A percentile compares a stretch with the other conserved stretches of the same genome.
These are phyloP conservation scores for Invenusta paracnida DNA, from an alignment of 2,888 invertebrate genomes.

Conservation along the genomic window DNA sequence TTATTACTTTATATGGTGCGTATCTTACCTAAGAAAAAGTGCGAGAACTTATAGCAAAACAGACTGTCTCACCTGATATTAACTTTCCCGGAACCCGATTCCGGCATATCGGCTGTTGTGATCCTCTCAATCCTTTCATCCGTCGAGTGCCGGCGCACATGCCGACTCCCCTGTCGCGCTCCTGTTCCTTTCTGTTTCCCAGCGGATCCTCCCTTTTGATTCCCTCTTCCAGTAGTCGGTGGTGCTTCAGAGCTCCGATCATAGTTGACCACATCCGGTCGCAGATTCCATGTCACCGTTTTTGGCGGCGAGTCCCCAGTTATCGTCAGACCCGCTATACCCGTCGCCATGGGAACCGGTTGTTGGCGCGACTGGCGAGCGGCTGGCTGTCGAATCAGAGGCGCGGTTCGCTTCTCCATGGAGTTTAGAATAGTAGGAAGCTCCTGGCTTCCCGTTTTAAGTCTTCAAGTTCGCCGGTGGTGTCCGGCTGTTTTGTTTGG, in stretches of 20 bases:
- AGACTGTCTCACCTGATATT: too few species aligned
- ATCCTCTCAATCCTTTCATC: constrained; percentile 13
- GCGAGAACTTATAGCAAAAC: too few species aligned
- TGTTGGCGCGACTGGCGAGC: neutral
- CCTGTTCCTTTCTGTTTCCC: neutral
- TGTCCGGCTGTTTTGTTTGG: too few species aligned
- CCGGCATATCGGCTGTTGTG: too few species aligned
- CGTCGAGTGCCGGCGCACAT: neutral
- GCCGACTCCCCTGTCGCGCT: too few species aligned
- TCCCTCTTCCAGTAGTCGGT: neutral
- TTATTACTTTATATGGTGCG: too few species aligned
- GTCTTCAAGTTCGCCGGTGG: neutral
- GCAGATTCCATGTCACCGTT: neutral
- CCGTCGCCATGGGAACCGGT: neutral
- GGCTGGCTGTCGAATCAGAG: neutral
- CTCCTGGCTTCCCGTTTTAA: constrained; percentile 20
- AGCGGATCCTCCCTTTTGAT: neutral
- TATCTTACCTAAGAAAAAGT: too few species aligned
- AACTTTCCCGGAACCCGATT: too few species aligned
- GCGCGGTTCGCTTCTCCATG: constrained; percentile 13
- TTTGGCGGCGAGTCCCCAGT: neutral
- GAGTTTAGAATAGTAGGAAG: neutral
- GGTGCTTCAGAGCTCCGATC: neutral
- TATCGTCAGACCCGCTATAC: neutral
- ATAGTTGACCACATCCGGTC: neutral